Percentiles rank a stretch among this genome's conserved stretches.
Conservation (phyloP, 2,113 vertebrate species). For the Atrichornis clamosus region DNA sequence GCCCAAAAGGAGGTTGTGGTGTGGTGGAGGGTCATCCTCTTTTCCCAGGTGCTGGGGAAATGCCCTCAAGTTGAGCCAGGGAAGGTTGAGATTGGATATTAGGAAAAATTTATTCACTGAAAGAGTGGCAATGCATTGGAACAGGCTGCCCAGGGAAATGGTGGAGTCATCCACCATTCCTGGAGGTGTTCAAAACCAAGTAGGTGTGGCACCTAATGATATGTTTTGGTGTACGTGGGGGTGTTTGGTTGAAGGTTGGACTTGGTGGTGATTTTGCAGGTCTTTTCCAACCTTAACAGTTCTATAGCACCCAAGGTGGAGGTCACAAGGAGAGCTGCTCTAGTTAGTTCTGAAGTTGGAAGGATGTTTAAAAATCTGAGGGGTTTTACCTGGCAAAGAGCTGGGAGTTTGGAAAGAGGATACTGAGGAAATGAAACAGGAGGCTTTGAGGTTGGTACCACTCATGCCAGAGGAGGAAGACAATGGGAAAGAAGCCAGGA, state of each 20-base stretch:
- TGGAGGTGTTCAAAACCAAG: not conserved
- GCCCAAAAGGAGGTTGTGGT: not conserved
- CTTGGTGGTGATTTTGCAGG: not conserved
- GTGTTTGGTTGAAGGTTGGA: not conserved
- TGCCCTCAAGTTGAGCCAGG: not conserved
- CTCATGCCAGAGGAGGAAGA: not conserved
- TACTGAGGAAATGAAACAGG: not conserved
- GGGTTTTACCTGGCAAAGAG: not conserved
- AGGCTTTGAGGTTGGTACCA: not conserved
- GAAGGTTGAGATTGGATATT: not conserved
- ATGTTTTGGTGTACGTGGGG: not conserved
- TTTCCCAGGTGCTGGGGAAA: not conserved
- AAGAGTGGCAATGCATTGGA: not conserved
- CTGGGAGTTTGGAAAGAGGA: not conserved
- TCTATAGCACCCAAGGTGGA: fast-evolving
- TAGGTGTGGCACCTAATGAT: not conserved
- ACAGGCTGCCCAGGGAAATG: not conserved
- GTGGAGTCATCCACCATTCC: not conserved
- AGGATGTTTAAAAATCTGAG: not conserved
- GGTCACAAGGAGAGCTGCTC: not conserved
- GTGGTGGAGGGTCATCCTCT: not conserved
- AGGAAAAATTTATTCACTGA: not conserved
- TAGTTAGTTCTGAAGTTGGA: not conserved
- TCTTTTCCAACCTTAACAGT: not conserved
- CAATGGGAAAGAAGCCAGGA: not conserved